These are phyloP conservation scores for Podarcis raffonei DNA, from an alignment of 2,113 vertebrate genomes.

Conservation along the genomic window DNA sequence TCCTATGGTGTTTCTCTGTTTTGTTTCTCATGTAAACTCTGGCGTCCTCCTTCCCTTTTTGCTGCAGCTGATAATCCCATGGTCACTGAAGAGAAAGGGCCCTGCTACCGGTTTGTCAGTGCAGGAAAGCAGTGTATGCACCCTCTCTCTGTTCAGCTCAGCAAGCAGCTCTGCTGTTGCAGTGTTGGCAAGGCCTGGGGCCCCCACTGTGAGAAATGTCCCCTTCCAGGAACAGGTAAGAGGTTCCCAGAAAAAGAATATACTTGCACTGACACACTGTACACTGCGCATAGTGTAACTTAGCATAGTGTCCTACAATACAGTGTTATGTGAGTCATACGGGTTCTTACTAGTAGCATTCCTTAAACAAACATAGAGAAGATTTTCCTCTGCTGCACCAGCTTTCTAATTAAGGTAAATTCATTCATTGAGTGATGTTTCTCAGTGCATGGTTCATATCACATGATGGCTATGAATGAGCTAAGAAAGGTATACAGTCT, in stretches of 20 bases:
- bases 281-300: not conserved
- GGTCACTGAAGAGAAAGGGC: slow-evolving; percentile 91
- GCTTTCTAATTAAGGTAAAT: slow-evolving; percentile 1
- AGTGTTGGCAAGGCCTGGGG: slow-evolving; percentile 99
- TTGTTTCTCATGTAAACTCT: slow-evolving; percentile 60
- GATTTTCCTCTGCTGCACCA: not conserved
- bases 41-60: slow-evolving; percentile 62
- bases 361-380: not conserved
- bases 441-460: not conserved
- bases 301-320: not conserved
- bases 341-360: not conserved
- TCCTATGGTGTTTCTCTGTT: slow-evolving; percentile 54
- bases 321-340: not conserved
- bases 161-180: slow-evolving; percentile 98
- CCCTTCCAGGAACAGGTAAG: slow-evolving; percentile 96
- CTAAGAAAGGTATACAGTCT: not conserved
- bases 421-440: not conserved
- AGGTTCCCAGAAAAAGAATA: slow-evolving; percentile 40
- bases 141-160: slow-evolving; percentile 95
- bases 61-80: slow-evolving; percentile 87
- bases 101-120: slow-evolving; percentile 95
- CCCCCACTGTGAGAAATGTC: slow-evolving; percentile 94
- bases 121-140: slow-evolving; percentile 94
- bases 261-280: not conserved
- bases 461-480: not conserved